Conservation (phyloP, 2,797 vertebrate species). For the Rhabdophis nuchalis region DNA sequence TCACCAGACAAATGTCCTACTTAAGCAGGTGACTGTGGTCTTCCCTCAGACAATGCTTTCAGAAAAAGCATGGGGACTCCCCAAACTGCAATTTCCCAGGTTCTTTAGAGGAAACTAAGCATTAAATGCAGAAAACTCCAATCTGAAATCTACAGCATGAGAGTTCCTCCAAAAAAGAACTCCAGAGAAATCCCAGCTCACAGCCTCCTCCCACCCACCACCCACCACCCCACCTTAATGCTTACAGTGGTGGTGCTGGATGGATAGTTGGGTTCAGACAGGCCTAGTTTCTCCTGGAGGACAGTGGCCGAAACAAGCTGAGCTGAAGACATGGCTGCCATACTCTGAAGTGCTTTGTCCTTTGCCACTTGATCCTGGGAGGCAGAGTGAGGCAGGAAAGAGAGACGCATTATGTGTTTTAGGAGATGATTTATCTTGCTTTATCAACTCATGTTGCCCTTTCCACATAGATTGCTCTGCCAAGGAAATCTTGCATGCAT, state of each 20-base stretch:
- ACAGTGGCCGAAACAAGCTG: conserved; percentile 93
- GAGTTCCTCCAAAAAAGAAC: background rate
- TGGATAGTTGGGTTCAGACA: conserved; percentile 82
- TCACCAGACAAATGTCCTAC: no score
- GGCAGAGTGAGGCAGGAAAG: background rate
- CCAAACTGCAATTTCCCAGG: background rate
- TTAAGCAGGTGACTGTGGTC: background rate
- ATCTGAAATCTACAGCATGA: background rate
- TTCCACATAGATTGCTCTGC: background rate
- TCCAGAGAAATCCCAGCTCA: background rate
- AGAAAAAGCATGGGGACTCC: background rate
- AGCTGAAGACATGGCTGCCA: conserved; percentile 94
- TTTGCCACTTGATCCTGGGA: conserved; percentile 91
- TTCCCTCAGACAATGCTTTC: background rate
- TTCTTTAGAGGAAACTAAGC: background rate
- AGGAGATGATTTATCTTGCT: background rate
- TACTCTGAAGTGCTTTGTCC: conserved; percentile 95
- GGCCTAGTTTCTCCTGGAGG: conserved; percentile 92
- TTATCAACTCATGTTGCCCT: background rate
- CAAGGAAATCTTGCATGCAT: background rate
- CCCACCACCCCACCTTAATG: no score
- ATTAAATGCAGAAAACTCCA: background rate
- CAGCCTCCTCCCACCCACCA: background rate
- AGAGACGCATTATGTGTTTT: background rate
- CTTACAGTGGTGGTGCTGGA: conserved; percentile 83